Percentiles rank a stretch among this genome's conserved stretches.
These are phyloP conservation scores for Calliphora vomitoria DNA, from an alignment of 2,888 invertebrate genomes.

Conservation along the genomic window DNA sequence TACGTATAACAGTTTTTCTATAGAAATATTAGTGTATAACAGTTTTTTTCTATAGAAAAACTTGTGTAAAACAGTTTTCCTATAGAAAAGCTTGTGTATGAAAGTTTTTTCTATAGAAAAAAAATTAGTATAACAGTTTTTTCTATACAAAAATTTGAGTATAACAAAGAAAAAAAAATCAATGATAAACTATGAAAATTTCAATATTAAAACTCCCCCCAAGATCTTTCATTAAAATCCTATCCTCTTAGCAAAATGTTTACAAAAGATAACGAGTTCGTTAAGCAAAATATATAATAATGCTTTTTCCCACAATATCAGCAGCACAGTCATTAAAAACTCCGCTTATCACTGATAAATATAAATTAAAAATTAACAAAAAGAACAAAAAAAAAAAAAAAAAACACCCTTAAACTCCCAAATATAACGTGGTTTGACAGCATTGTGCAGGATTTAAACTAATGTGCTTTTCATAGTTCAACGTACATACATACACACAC, in stretches of 20 bases:
- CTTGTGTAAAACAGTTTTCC: too few species aligned
- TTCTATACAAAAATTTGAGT: too few species aligned
- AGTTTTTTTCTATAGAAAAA: too few species aligned
- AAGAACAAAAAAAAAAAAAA: constrained; percentile 41
- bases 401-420: constrained; percentile 66
- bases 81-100: too few species aligned
- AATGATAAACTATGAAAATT: too few species aligned
- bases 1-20: too few species aligned
- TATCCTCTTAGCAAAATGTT: constrained; percentile 46
- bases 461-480: constrained; percentile 65
- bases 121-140: too few species aligned
- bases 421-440: neutral
- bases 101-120: too few species aligned
- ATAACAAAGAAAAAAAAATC: too few species aligned
- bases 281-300: constrained; percentile 36
- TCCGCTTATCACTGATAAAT: constrained; percentile 66
- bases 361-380: constrained; percentile 65
- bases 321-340: constrained; percentile 53
- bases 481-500: neutral
- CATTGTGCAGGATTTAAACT: constrained; percentile 46
- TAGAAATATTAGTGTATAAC: too few species aligned
- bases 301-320: constrained; percentile 26
- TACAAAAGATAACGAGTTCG: constrained; percentile 21
- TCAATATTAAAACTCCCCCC: neutral
- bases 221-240: constrained; percentile 5